Evolutionary conservation across 2,797 vertebrate species (phyloP), one percentile per base, ranked within the genome.

Genomic region (Enteromius anoplus): DNA sequence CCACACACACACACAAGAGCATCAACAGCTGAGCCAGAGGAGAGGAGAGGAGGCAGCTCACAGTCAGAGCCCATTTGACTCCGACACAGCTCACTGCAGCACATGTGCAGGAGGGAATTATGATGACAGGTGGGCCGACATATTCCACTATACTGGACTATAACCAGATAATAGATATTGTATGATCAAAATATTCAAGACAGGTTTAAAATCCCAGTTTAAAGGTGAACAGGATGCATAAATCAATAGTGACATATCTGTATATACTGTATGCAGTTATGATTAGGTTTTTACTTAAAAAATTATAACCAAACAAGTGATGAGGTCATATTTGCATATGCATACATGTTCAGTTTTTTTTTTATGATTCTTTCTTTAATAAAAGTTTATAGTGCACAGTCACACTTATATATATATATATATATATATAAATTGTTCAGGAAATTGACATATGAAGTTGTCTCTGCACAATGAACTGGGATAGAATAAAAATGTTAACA

Each of bases 41-140:
- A 68, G 58, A 62, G 58, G 64, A 53, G 49, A 78, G 62, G 77
- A 53, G 65, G 29, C 21, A 40, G 49, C 49, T 42, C 65, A 55
- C 32, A 80, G 49, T 69, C n/a, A 80, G 49, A 55, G n/a, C 32
- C 3, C 14, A 79, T 79, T 40, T 12, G 47, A 34, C 47, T 68
- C 90, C 90, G 90, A 92, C 92, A 92, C 92, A 92, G 89, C 89
- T 92, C 91, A 78, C 19, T 17, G 62, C 29, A 42, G 4, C 32
- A 79, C 32, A 51, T 79, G 64, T 53, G 64, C 64, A 34, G 14
- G 3, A 26, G 34, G n/a, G n/a, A 19, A 66, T 51, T 23, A 51
- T 32, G 70, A 37, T 15, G 64, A 68, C 12, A 55, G 77, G 64
- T 68, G 64, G 32, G 32, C 49, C 23, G n/a, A 29, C 47, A 26